Evolutionary conservation across 2,888 invertebrate genomes (phyloP).

Genomic region (Muschampia staudingeri): DNA sequence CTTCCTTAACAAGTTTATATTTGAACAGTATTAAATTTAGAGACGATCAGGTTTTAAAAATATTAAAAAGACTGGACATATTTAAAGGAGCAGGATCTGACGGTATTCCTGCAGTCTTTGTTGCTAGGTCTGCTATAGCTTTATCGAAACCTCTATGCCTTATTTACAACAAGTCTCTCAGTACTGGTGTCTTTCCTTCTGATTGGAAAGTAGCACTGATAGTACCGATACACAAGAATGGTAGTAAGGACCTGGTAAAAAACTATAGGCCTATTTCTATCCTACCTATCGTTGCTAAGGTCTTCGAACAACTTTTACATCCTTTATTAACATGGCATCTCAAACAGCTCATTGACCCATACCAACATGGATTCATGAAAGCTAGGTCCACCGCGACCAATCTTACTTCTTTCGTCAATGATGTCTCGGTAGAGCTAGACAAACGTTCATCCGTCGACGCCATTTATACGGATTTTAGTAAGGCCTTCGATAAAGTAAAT

Average conservation of each 20-base stretch:
- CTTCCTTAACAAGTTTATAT: neutral
- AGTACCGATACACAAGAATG: neutral
- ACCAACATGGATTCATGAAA: constrained; percentile 3
- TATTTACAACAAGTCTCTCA: neutral
- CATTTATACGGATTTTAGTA: neutral
- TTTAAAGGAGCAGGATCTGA: constrained; percentile 8
- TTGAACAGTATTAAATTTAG: neutral
- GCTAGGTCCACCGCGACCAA: neutral
- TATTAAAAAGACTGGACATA: constrained; percentile 6
- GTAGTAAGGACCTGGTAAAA: neutral
- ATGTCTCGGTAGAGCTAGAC: neutral
- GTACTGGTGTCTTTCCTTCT: neutral
- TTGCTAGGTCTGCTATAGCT: neutral
- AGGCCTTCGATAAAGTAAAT: neutral
- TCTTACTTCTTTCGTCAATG: neutral
- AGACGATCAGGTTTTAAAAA: constrained; percentile 17
- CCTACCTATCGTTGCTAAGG: neutral
- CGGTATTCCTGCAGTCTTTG: neutral
- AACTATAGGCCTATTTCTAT: neutral
- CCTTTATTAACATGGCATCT: constrained; percentile 3
- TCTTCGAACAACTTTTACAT: neutral
- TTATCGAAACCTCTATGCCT: neutral
- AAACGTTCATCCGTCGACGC: neutral
- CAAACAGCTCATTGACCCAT: neutral
- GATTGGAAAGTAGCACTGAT: neutral